Conservation (phyloP, 2,797 vertebrate genomes). For the Hyperoplus immaculatus region DNA sequence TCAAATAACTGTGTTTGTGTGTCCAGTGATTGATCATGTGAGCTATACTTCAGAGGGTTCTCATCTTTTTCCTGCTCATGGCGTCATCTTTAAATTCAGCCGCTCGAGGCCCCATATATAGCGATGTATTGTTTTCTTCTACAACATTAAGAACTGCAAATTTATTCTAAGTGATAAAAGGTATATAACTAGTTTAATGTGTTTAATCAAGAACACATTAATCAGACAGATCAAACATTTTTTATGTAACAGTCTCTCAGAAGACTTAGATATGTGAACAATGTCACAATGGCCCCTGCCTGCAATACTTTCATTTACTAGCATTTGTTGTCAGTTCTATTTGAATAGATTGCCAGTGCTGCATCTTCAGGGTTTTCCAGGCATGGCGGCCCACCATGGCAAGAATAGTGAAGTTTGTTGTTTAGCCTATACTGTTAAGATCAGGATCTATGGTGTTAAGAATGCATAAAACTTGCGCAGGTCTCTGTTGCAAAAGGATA, state of each 20-base stretch:
- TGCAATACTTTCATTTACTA: not conserved
- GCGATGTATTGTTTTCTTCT: not conserved
- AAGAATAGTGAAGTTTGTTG: no score
- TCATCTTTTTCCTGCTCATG: not conserved
- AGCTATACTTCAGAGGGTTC: slow-evolving; percentile 14
- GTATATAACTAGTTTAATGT: not conserved
- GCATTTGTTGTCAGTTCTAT: not conserved
- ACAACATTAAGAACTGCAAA: not conserved
- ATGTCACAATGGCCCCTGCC: not conserved
- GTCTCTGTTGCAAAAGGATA: no score
- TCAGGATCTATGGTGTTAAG: no score
- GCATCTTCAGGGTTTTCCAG: no score
- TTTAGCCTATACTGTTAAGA: no score
- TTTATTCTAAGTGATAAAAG: not conserved
- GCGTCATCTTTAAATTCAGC: slow-evolving; percentile 22
- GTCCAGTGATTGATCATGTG: slow-evolving; percentile 41
- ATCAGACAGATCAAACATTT: not conserved
- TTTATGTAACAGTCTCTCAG: not conserved
- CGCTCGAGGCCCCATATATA: not conserved
- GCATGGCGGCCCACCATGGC: no score
- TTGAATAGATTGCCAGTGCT: not conserved
- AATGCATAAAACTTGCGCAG: no score
- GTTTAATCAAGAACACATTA: not conserved
- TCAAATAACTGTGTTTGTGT: slow-evolving; percentile 8
- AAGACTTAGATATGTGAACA: not conserved